Evolutionary conservation across 2,797 vertebrate species (phyloP).

Genomic region (Sparus aurata): DNA sequence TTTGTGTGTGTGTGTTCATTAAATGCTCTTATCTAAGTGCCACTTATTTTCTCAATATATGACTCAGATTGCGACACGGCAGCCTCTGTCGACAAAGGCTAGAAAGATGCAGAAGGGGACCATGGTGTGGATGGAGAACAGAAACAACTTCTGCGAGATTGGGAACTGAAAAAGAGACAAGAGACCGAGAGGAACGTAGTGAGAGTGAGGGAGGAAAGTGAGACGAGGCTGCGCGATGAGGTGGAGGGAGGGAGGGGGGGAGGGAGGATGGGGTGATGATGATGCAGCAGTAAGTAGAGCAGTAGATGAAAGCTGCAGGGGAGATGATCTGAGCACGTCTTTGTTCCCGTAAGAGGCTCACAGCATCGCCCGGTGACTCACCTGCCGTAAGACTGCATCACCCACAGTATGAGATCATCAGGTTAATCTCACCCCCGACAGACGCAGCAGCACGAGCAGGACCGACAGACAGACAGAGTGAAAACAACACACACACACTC

Average conservation of each 20-base stretch:
- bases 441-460: constrained; percentile 2
- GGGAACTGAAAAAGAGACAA: constrained; percentile 3
- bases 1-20: background rate
- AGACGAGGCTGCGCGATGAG: constrained; percentile 5
- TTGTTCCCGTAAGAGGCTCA: constrained; percentile 76
- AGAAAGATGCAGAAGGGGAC: background rate
- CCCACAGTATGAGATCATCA: constrained; percentile 76
- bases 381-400: constrained; percentile 70
- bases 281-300: constrained; percentile 63
- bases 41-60: background rate
- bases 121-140: background rate
- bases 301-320: constrained; percentile 54
- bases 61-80: background rate
- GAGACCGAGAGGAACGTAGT: background rate
- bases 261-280: constrained; percentile 2
- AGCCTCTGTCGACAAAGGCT: background rate
- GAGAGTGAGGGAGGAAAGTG: constrained; percentile 21
- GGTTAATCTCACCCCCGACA: constrained; percentile 51
- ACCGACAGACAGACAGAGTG: background rate
- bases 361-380: constrained; percentile 76
- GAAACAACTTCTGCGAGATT: background rate
- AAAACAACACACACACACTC: constrained; percentile 28
- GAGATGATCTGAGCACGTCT: constrained; percentile 62
- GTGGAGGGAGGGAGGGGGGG: constrained; percentile 6
- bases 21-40: background rate